Evolutionary conservation across 2,888 invertebrate species (phyloP).

Genomic region (Cistogaster globosa): DNA sequence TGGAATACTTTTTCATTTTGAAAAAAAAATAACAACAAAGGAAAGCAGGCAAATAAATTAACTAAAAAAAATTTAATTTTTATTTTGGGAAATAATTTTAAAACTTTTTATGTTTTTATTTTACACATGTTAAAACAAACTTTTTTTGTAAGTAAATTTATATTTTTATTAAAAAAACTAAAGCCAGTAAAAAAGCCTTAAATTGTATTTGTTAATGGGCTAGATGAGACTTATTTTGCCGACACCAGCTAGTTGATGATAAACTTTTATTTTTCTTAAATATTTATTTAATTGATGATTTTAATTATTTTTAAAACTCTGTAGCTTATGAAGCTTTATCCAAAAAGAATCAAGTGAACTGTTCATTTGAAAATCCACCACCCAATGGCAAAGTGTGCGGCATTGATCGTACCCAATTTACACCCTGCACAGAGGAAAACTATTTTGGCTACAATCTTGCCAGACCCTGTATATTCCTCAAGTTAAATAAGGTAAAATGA

Average conservation of each 20-base stretch:
- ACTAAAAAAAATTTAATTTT: background rate
- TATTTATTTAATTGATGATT: background rate
- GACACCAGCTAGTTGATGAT: background rate
- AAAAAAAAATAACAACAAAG: no score
- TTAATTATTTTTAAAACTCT: constrained; percentile 35
- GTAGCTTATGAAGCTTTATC: constrained; percentile 82
- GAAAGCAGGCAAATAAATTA: background rate
- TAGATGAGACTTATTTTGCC: constrained; percentile 18
- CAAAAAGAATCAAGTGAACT: constrained; percentile 86
- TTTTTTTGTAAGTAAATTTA: constrained; percentile 58
- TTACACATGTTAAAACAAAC: constrained; percentile 5
- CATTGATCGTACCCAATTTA: constrained; percentile 89
- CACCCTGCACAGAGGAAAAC: constrained; percentile 89
- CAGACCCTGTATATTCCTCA: constrained; percentile 97
- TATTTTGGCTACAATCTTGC: constrained; percentile 94
- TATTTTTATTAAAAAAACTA: background rate
- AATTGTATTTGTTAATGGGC: constrained; percentile 28
- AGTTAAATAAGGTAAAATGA: constrained; percentile 93
- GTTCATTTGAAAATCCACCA: constrained; percentile 86
- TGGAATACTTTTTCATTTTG: background rate
- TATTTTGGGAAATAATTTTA: constrained; percentile 35
- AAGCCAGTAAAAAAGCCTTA: background rate
- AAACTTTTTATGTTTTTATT: constrained; percentile 31
- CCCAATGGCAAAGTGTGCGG: constrained; percentile 90
- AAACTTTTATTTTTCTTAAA: background rate